A percentile compares a stretch with the other conserved stretches of the same genome.
Evolutionary conservation across 2,888 invertebrate species (phyloP).

Genomic region (Drosophila emarginata): DNA sequence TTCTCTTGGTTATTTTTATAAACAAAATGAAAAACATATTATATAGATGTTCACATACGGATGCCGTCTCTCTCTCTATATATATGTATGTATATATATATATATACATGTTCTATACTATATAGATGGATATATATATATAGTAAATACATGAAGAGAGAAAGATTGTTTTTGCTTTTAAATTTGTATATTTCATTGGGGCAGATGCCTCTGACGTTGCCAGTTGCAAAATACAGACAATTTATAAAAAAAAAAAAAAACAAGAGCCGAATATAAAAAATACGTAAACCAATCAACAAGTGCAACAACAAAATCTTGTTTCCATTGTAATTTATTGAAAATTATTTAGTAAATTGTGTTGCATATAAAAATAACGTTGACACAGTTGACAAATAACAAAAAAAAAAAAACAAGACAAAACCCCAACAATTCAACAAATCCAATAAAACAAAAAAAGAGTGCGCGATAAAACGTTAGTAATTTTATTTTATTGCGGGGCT

Average conservation of each 20-base stretch:
- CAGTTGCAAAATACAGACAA: slow-evolving; percentile 10
- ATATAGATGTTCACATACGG: not conserved
- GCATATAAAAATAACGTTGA: slow-evolving; percentile 16
- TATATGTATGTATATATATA: not conserved
- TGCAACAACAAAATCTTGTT: slow-evolving; percentile 2
- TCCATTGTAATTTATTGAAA: slow-evolving; percentile 30
- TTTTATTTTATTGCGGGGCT: slow-evolving; percentile 16
- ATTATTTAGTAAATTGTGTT: slow-evolving; percentile 36
- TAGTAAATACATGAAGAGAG: not conserved
- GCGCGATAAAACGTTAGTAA: slow-evolving; percentile 10
- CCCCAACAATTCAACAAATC: not conserved
- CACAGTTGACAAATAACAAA: not conserved
- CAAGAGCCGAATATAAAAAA: slow-evolving; percentile 5
- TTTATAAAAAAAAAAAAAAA: not conserved
- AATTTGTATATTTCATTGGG: slow-evolving; percentile 30
- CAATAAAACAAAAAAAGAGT: not conserved
- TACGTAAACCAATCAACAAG: slow-evolving; percentile 7
- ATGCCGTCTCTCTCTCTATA: not conserved
- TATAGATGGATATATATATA: not conserved
- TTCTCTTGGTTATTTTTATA: slow-evolving; percentile 5
- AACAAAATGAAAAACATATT: not conserved
- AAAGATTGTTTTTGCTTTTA: slow-evolving; percentile 6
- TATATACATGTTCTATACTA: not conserved
- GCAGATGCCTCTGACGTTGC: slow-evolving; percentile 41
- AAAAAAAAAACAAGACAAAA: not conserved